A percentile compares a stretch with the other conserved stretches of the same genome.
Conservation (phyloP, 2,888 invertebrate genomes). For the Cryptosula pallasiana region DNA sequence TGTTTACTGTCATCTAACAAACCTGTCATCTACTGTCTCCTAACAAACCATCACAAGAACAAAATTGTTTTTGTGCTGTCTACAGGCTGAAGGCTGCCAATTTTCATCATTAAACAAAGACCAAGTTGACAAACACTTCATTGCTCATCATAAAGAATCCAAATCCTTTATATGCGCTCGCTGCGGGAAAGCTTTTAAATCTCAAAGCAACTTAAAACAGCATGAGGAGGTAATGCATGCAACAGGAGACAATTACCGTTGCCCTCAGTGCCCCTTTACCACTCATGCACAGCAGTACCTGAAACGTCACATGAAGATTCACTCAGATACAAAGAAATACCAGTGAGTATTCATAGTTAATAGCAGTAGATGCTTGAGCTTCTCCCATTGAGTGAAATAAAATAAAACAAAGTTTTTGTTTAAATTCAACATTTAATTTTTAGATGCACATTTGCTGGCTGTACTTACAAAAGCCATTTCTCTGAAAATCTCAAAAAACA, state of each 20-base stretch:
- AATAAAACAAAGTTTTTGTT: not conserved
- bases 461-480: conserved; percentile 9
- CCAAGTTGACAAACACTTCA: not conserved
- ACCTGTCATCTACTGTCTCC: not conserved
- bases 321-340: conserved; percentile 5
- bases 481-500: conserved; percentile 16
- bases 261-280: not conserved
- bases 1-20: not conserved
- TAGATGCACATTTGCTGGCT: not conserved
- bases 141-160: not conserved
- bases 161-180: not conserved
- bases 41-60: too few relatives aligned
- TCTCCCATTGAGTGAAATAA: too few relatives aligned
- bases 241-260: not conserved
- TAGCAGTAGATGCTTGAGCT: too few relatives aligned
- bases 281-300: not conserved
- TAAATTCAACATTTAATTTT: not conserved
- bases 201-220: conserved; percentile 2
- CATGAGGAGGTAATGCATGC: not conserved
- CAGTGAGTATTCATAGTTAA: not conserved
- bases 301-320: conserved; percentile 9
- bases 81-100: not conserved
- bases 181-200: not conserved
- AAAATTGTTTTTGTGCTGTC: not conserved
- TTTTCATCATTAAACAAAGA: not conserved